A percentile compares a stretch with the other conserved stretches of the same genome.
Conservation (phyloP, 2,888 invertebrate genomes). For the Anagyrus pseudococci region DNA sequence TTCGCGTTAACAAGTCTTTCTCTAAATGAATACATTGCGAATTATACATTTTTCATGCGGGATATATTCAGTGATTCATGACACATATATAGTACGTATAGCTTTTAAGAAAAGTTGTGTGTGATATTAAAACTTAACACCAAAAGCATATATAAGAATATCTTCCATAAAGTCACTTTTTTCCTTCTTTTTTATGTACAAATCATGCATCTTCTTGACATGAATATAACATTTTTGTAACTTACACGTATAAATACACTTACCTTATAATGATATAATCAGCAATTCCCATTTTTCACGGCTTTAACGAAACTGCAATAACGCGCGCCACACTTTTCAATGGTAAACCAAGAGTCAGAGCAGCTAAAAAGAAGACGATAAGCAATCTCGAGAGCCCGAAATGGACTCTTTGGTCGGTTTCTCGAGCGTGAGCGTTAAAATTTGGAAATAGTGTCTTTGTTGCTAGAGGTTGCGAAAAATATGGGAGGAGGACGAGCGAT, state of each 20-base stretch:
- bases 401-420: too few species aligned
- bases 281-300: too few species aligned
- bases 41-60: background rate
- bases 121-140: conserved; percentile 33
- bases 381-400: too few species aligned
- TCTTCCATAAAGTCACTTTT: background rate
- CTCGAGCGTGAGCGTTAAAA: too few species aligned
- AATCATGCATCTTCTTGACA: background rate
- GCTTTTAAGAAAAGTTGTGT: conserved; percentile 7
- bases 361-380: too few species aligned
- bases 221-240: conserved; percentile 12
- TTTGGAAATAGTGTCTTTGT: background rate
- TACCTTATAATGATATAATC: too few species aligned
- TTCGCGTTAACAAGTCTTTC: background rate
- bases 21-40: background rate
- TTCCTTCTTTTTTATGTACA: conserved; percentile 16
- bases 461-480: background rate
- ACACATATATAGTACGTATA: background rate
- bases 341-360: too few species aligned
- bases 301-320: too few species aligned
- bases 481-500: background rate
- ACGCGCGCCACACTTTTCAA: background rate
- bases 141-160: conserved; percentile 28
- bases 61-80: background rate
- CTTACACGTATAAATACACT: background rate